These are phyloP conservation scores for Stomorhina lunata DNA, from an alignment of 2,888 invertebrate species.

Conservation along the genomic window DNA sequence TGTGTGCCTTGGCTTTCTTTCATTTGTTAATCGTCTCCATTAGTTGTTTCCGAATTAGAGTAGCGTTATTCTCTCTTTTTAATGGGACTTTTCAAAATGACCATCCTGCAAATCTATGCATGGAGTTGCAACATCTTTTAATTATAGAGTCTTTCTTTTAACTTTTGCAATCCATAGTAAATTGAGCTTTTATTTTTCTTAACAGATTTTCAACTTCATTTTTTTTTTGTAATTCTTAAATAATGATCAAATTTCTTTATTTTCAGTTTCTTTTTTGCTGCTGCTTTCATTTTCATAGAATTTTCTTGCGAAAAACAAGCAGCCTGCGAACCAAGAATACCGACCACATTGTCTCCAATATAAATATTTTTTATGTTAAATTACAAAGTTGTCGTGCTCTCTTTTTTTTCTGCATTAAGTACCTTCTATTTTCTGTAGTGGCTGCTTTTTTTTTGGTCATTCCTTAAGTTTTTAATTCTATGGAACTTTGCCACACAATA, in stretches of 20 bases:
- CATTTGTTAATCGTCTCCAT: too few relatives aligned
- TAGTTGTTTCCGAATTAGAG: too few relatives aligned
- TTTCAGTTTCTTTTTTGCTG: background rate
- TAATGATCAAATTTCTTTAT: constrained; percentile 55
- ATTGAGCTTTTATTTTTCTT: background rate
- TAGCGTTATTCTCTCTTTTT: too few relatives aligned
- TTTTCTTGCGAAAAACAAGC: background rate
- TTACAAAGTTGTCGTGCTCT: constrained; percentile 23
- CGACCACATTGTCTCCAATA: constrained; percentile 36
- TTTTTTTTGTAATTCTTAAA: constrained; percentile 18
- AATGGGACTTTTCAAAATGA: too few relatives aligned
- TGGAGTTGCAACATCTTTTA: too few relatives aligned
- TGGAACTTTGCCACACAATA: constrained; percentile 57
- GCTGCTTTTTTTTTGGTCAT: constrained; percentile 22
- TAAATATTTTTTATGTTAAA: constrained; percentile 13
- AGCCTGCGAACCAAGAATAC: constrained; percentile 2
- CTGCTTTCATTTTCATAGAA: constrained; percentile 39
- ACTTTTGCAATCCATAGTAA: constrained; percentile 3
- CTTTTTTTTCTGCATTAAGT: background rate
- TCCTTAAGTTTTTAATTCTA: constrained; percentile 57
- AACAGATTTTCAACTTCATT: background rate
- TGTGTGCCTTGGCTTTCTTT: too few relatives aligned
- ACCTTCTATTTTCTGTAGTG: background rate
- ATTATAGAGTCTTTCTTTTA: too few relatives aligned
- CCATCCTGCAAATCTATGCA: too few relatives aligned